Evolutionary conservation across 2,797 vertebrate genomes (phyloP).

Genomic region (Zalophus californianus): DNA sequence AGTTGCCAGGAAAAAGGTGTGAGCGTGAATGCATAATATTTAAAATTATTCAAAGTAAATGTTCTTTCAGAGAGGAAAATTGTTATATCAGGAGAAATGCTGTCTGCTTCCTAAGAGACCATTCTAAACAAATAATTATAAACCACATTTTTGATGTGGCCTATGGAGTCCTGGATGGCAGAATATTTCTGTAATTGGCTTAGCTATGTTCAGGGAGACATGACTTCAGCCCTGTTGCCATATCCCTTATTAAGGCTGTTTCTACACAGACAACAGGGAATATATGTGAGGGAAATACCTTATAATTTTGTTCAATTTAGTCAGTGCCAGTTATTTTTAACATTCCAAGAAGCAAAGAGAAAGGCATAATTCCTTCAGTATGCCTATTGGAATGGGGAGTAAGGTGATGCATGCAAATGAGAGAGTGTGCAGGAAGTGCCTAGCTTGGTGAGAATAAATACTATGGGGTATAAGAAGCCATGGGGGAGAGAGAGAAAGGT

Average conservation of each 20-base stretch:
- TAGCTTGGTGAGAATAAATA: background rate
- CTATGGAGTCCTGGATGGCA: slow-evolving; percentile 42
- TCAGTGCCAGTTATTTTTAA: slow-evolving; percentile 22
- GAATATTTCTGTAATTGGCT: slow-evolving; percentile 61
- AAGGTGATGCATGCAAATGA: background rate
- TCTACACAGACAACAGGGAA: background rate
- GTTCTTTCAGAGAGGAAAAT: slow-evolving; percentile 61
- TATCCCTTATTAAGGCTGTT: slow-evolving; percentile 27
- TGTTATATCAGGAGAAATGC: slow-evolving; percentile 30
- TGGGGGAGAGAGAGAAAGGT: background rate
- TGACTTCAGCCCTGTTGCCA: background rate
- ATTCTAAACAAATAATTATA: slow-evolving; percentile 62
- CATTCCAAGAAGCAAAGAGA: slow-evolving; percentile 38
- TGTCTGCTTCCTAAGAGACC: slow-evolving; percentile 31
- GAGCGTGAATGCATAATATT: slow-evolving; percentile 69
- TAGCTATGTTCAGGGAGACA: background rate
- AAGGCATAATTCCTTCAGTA: background rate
- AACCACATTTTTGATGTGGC: slow-evolving; percentile 20
- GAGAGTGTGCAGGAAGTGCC: background rate
- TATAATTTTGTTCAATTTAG: slow-evolving; percentile 39
- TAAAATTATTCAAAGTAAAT: slow-evolving; percentile 76
- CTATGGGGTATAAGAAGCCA: background rate
- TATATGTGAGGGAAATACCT: background rate
- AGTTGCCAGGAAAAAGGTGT: background rate
- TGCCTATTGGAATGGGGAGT: background rate